A percentile compares a stretch with the other conserved stretches of the same genome.
Evolutionary conservation across 2,888 invertebrate species (phyloP).

Genomic region (Platycheirus rosarum): DNA sequence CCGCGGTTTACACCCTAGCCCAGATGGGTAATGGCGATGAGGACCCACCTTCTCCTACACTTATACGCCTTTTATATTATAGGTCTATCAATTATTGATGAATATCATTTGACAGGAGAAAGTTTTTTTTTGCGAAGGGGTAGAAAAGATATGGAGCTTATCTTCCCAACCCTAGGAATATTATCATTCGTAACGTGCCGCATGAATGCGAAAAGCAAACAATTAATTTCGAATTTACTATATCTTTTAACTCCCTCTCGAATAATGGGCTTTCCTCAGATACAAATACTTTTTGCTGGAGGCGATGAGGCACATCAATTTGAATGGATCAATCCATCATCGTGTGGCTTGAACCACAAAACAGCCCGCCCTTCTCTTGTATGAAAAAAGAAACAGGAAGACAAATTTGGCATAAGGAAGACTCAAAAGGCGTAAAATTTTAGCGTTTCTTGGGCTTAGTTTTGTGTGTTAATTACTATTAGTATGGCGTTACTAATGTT

Average conservation of each 20-base stretch:
- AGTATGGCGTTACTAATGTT: too few relatives aligned
- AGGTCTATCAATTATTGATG: neutral
- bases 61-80: too few relatives aligned
- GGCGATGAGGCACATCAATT: slow-evolving; percentile 27
- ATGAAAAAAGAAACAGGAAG: too few relatives aligned
- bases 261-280: neutral
- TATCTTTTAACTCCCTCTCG: too few relatives aligned
- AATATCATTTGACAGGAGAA: slow-evolving; percentile 3
- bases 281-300: neutral
- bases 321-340: slow-evolving; percentile 34
- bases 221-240: neutral
- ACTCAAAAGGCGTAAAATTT: too few relatives aligned
- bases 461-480: too few relatives aligned
- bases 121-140: too few relatives aligned
- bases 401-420: too few relatives aligned
- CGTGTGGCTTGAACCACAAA: slow-evolving; percentile 31
- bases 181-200: neutral
- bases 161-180: neutral
- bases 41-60: neutral
- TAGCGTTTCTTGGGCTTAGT: too few relatives aligned
- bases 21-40: neutral
- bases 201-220: slow-evolving; percentile 1
- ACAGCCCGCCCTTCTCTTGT: slow-evolving; percentile 12
- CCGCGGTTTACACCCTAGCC: too few relatives aligned
- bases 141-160: neutral